phyloP scores from a whole-genome alignment of 92 coral and sea anemone genomes.

The Metridium senile region DNA sequence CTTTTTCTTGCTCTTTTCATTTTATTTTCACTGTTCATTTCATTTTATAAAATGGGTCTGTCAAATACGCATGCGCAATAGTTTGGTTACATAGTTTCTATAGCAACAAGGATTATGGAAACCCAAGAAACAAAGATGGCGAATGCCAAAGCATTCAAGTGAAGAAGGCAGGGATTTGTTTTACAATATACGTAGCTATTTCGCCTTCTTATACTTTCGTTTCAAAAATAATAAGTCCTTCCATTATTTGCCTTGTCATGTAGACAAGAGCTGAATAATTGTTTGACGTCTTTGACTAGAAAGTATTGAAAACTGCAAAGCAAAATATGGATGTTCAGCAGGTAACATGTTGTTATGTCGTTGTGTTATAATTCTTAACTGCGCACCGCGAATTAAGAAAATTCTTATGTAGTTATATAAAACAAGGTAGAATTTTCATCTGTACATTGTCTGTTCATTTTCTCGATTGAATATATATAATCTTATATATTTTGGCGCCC shows the following conservation, averaged over 20 bases:
- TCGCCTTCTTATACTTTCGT: background rate
- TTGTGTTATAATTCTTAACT: background rate
- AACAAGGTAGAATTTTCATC: background rate
- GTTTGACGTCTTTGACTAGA: slow-evolving; percentile 5
- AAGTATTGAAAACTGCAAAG: slow-evolving; percentile 12
- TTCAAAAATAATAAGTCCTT: background rate
- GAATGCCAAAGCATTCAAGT: slow-evolving; percentile 26
- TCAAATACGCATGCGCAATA: slow-evolving; percentile 15
- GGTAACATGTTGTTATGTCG: slow-evolving; percentile 15
- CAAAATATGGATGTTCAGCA: slow-evolving; percentile 30
- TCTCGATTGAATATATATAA: too few species aligned
- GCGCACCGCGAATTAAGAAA: background rate
- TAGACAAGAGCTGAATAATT: background rate
- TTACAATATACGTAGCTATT: slow-evolving; percentile 13
- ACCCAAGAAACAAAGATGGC: slow-evolving; percentile 55
- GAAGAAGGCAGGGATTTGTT: slow-evolving; percentile 23
- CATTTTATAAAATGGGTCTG: too few species aligned
- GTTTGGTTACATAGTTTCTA: slow-evolving; percentile 37
- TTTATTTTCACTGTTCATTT: too few species aligned
- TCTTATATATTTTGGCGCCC: slow-evolving; percentile 22
- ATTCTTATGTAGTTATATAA: background rate
- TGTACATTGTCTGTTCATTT: background rate
- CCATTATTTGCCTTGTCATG: background rate
- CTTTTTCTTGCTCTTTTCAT: too few species aligned
- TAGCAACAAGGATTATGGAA: slow-evolving; percentile 46